phyloP scores from a whole-genome alignment of 2,113 vertebrate species.

The Motacilla alba region DNA sequence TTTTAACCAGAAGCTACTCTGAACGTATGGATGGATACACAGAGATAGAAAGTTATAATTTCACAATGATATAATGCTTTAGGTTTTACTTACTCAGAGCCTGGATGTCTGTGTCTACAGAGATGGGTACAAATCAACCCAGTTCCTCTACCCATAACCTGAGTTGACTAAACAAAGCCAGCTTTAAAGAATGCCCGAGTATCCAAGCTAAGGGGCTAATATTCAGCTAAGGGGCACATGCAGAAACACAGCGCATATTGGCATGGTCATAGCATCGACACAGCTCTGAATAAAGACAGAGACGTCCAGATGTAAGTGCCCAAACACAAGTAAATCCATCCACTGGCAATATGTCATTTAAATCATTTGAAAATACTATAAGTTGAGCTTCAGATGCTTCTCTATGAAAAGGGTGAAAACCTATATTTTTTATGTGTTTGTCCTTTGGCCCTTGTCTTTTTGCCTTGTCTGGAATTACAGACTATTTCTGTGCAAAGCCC shows the following conservation, averaged over 20 bases:
- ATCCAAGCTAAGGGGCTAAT: background rate
- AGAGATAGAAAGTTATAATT: background rate
- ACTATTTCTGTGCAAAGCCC: background rate
- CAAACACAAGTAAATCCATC: fast-evolving
- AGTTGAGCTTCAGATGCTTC: background rate
- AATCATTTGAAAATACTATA: background rate
- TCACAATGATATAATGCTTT: background rate
- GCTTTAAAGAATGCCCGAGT: background rate
- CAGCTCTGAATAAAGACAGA: background rate
- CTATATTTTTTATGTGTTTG: background rate
- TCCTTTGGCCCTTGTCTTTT: background rate
- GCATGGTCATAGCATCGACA: background rate
- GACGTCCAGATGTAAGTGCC: background rate
- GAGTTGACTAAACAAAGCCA: background rate
- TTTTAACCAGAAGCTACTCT: background rate
- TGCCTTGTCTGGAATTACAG: background rate
- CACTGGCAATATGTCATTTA: background rate
- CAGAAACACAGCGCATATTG: background rate
- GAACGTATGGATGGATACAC: background rate
- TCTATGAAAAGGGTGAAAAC: background rate
- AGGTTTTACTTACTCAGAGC: background rate
- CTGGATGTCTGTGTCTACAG: background rate
- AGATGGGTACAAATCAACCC: background rate
- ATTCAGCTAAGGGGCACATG: background rate
- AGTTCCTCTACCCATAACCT: background rate